Conservation (phyloP, 2,113 vertebrate species). For the Motacilla alba region DNA sequence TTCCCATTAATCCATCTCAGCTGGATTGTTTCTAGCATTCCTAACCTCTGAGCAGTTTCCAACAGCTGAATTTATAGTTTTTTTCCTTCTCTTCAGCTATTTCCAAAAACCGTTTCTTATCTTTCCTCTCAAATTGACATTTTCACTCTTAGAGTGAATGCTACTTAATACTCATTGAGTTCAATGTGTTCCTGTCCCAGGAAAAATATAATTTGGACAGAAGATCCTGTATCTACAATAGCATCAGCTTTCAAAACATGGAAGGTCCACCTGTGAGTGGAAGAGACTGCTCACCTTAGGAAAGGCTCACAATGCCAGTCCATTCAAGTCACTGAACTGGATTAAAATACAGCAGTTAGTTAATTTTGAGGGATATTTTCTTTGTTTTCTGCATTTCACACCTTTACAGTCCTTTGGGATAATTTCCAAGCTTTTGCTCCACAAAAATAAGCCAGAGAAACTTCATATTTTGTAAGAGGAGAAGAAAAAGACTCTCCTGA, state of each 20-base stretch:
- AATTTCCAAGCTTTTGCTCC: not conserved
- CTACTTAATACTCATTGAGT: not conserved
- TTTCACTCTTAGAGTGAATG: not conserved
- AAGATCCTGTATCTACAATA: not conserved
- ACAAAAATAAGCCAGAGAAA: not conserved
- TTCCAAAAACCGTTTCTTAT: not conserved
- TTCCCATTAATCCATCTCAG: not conserved
- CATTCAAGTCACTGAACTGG: not conserved
- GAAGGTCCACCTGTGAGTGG: not conserved
- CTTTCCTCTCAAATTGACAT: not conserved
- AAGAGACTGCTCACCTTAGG: not conserved
- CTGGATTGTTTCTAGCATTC: conserved; percentile 53
- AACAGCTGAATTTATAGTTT: conserved; percentile 32
- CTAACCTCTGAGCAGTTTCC: conserved; percentile 53
- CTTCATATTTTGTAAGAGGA: not conserved
- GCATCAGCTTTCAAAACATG: not conserved
- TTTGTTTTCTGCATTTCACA: not conserved
- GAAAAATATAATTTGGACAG: not conserved
- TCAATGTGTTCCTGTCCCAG: not conserved
- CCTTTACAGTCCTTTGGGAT: not conserved
- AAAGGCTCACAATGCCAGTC: not conserved
- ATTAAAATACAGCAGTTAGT: not conserved
- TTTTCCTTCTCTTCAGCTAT: not conserved
- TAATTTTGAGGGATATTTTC: not conserved
- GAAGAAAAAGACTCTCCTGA: not conserved